Conservation (phyloP, 2,797 vertebrate species). For the Gymnothorax reevesii region DNA sequence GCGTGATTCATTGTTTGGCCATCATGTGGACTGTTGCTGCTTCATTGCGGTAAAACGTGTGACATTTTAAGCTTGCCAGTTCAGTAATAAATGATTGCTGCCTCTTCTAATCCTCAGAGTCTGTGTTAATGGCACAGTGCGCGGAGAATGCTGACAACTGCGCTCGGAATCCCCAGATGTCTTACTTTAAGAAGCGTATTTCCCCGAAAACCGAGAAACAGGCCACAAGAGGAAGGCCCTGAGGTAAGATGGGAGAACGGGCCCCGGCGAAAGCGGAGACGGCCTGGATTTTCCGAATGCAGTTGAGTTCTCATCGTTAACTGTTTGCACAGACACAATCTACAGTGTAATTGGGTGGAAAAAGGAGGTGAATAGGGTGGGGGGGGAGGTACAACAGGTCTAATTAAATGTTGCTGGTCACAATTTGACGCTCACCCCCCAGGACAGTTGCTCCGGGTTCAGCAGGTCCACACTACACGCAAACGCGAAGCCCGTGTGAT, state of each 20-base stretch:
- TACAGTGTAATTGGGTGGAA: slow-evolving; percentile 77
- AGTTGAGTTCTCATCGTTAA: slow-evolving; percentile 64
- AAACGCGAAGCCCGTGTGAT: slow-evolving; percentile 53
- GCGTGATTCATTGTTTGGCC: neutral
- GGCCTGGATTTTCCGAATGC: slow-evolving; percentile 58
- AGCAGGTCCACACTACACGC: slow-evolving; percentile 41
- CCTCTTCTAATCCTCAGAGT: slow-evolving; percentile 56
- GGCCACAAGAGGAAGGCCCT: slow-evolving; percentile 54
- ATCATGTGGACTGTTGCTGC: neutral
- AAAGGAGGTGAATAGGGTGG: slow-evolving; percentile 68
- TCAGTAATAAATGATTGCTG: slow-evolving; percentile 58
- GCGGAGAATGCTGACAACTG: slow-evolving; percentile 66
- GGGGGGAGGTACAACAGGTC: slow-evolving; percentile 78
- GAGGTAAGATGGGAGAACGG: slow-evolving; percentile 55
- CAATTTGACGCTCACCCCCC: slow-evolving; percentile 71
- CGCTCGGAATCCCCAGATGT: slow-evolving; percentile 69
- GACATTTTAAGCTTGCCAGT: slow-evolving; percentile 46
- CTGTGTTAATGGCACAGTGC: slow-evolving; percentile 51
- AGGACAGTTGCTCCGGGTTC: slow-evolving; percentile 40
- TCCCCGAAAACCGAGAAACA: slow-evolving; percentile 48
- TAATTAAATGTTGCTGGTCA: slow-evolving; percentile 82
- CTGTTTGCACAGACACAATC: slow-evolving; percentile 75
- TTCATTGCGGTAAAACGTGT: slow-evolving; percentile 37
- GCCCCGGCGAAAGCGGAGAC: slow-evolving; percentile 57
- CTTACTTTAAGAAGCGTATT: slow-evolving; percentile 67